These are phyloP conservation scores for Vidua chalybeata DNA, from an alignment of 2,113 vertebrate genomes.

Conservation along the genomic window DNA sequence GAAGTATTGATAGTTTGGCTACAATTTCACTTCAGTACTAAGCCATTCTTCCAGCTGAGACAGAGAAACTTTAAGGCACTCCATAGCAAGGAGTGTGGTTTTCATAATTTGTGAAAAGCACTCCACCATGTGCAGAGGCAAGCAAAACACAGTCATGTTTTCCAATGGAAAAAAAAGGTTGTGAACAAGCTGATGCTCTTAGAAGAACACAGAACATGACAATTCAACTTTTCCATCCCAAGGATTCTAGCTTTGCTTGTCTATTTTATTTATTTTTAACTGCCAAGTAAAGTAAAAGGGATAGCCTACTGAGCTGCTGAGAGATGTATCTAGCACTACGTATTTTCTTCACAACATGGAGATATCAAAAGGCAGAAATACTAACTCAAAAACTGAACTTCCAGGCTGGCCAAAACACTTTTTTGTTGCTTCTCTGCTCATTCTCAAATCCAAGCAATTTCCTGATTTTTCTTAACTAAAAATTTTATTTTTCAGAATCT, in stretches of 20 bases:
- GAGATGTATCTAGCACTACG: neutral
- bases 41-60: neutral
- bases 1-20: neutral
- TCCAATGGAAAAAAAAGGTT: neutral
- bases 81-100: neutral
- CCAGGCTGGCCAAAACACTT: neutral
- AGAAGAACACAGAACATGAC: neutral
- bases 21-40: neutral
- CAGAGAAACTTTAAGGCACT: neutral
- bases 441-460: neutral
- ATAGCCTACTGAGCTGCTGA: neutral
- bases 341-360: neutral
- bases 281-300: neutral
- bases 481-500: neutral
- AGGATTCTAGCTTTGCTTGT: neutral
- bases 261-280: neutral
- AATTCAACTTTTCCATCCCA: neutral
- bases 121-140: fast-evolving
- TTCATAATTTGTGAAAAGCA: neutral
- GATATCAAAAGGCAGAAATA: neutral
- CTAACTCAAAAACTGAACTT: neutral
- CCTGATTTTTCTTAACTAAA: neutral
- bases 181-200: neutral
- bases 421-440: neutral
- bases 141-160: neutral